Conservation (phyloP, 2,797 vertebrate genomes). For the Sebastes miniatus region DNA sequence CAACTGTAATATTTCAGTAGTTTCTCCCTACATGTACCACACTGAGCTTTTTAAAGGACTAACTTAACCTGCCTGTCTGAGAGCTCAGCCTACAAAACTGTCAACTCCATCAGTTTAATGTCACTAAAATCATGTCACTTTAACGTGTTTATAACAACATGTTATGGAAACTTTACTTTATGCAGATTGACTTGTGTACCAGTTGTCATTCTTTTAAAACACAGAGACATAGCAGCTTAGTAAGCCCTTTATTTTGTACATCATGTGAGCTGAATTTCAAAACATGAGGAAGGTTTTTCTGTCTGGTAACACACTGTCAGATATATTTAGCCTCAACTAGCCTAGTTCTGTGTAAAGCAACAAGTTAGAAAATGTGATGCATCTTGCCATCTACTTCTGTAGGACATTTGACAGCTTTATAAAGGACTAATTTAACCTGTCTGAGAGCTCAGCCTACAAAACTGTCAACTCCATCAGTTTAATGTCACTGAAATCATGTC, state of each 20-base stretch:
- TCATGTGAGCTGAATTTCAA: not conserved
- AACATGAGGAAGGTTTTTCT: not conserved
- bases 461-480: not conserved
- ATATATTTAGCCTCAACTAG: slow-evolving; percentile 66
- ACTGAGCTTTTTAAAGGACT: slow-evolving; percentile 31
- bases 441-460: not conserved
- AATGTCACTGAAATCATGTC: too few relatives aligned
- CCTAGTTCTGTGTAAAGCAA: slow-evolving; percentile 61
- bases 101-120: not conserved
- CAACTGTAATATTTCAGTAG: not conserved
- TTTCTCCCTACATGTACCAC: slow-evolving; percentile 4
- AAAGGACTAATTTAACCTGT: not conserved
- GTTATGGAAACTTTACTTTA: too few relatives aligned
- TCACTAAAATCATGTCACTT: not conserved
- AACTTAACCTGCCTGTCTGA: slow-evolving; percentile 12
- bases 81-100: too few relatives aligned
- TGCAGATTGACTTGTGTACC: too few relatives aligned
- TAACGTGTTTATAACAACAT: not conserved
- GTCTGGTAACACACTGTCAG: not conserved
- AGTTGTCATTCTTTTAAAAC: not conserved
- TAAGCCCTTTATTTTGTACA: not conserved
- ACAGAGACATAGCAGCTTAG: not conserved
- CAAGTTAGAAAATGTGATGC: slow-evolving; percentile 47
- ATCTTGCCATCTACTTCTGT: not conserved
- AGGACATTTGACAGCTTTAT: too few relatives aligned